Base-by-base conservation (phyloP, 2,888 invertebrate genomes). In the Drepana falcataria region DNA sequence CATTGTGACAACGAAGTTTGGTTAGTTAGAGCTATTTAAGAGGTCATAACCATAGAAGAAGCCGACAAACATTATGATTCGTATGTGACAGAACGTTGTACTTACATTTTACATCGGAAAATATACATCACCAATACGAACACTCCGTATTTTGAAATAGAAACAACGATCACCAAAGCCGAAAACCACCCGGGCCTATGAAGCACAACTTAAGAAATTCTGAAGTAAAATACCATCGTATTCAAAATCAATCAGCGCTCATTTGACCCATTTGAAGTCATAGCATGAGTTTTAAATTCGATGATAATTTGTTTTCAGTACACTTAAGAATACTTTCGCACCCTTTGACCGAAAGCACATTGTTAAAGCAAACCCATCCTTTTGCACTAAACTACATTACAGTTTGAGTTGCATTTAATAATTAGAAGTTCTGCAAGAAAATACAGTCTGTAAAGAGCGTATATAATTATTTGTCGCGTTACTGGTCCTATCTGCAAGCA, bases 31-130 rank as follows among this genome's bases (percentile, higher is more conserved):
- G 40, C 40, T 40, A 6, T 6, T 40, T 6, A 40, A 40, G 44
- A 44, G 9, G 7, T 9, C 9, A 2, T 9, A 6, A 44, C 2
- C 76, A 71, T 71, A 54, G 54, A 44, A 63, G 35, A 54, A 35
- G 35, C 56, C 60, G 62, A 53, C 60, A 55, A 59, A 21, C 21
- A 21, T 21, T 21, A 21, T 21, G 21, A 64, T 56, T 64, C 55
- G 51, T 75, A 79, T 72, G 62, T 74, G 79, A 79, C 63, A 74
- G 70, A 75, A 76, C 64, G 66, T 59, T 66, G 72, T 83, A 85
- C 85, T 85, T 81, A 85, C 84, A 63, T 76, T 74, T 66, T 6
- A 44, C 44, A 44, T 61, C 64, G 60, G 64, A 63, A 57, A 68
- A 60, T 44, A 61, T 70, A 66, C 69, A 64, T 70, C 72, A 72